Evolutionary conservation across 2,797 vertebrate species (phyloP).

Genomic region (Ptychobarbus kaznakovi): DNA sequence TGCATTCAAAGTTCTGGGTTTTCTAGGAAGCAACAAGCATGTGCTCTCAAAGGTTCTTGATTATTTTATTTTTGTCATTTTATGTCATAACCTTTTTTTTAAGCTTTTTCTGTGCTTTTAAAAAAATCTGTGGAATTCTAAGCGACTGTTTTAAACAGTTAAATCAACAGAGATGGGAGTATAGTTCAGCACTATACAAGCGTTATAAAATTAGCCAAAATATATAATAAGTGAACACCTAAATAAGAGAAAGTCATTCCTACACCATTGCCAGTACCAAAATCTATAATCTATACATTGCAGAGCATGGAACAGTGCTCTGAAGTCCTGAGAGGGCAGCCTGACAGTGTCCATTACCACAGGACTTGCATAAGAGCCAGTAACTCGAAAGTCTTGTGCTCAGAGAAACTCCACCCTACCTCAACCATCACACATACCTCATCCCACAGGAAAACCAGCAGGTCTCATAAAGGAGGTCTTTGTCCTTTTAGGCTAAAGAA

Average conservation of each 20-base stretch:
- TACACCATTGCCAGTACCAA: background rate
- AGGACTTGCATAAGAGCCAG: background rate
- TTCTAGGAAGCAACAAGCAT: constrained; percentile 3
- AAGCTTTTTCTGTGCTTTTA: background rate
- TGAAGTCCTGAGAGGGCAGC: background rate
- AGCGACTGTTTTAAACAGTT: background rate
- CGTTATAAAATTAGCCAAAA: background rate
- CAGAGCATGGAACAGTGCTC: background rate
- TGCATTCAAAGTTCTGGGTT: background rate
- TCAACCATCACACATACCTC: constrained; percentile 48
- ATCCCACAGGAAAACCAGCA: constrained; percentile 19
- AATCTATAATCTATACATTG: background rate
- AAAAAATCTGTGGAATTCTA: background rate
- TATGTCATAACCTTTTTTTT: background rate
- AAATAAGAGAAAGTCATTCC: background rate
- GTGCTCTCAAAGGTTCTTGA: background rate
- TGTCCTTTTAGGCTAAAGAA: constrained; percentile 47
- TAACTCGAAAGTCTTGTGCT: constrained; percentile 1
- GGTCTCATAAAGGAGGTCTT: constrained; percentile 52
- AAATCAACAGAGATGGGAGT: background rate
- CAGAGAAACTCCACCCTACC: background rate
- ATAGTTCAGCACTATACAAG: background rate
- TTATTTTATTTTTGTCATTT: background rate
- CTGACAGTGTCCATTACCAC: constrained; percentile 2
- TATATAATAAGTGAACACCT: background rate